Evolutionary conservation across 2,888 invertebrate species (phyloP).

Genomic region (Erebia aethiops): DNA sequence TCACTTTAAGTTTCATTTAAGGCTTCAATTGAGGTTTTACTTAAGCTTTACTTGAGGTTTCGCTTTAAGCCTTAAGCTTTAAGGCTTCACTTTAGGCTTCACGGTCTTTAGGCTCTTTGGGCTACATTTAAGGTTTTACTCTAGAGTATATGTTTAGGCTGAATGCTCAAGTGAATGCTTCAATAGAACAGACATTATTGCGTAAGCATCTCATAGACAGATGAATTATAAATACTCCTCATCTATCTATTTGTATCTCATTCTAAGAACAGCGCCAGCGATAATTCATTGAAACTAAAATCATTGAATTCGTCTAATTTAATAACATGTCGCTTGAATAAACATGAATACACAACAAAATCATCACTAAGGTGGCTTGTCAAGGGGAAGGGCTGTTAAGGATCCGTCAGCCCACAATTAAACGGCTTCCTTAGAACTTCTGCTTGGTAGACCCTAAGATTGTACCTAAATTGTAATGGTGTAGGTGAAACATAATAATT

Average conservation of each 20-base stretch:
- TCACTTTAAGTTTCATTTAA: too few relatives aligned
- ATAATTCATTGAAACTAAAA: constrained; percentile 6
- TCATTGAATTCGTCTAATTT: neutral
- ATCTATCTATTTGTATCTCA: neutral
- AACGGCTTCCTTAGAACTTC: constrained; percentile 17
- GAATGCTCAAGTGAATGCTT: neutral
- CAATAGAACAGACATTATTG: too few relatives aligned
- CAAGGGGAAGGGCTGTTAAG: constrained; percentile 7
- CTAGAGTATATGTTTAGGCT: neutral
- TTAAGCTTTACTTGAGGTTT: too few relatives aligned
- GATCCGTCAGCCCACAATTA: constrained; percentile 19
- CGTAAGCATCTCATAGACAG: too few relatives aligned
- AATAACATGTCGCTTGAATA: constrained; percentile 6
- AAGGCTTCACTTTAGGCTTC: too few relatives aligned
- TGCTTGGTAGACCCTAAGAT: constrained; percentile 6
- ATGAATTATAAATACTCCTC: too few relatives aligned
- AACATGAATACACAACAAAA: constrained; percentile 19
- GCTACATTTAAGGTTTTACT: neutral
- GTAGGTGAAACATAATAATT: too few relatives aligned
- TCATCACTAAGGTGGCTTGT: constrained; percentile 15
- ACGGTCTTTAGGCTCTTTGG: neutral
- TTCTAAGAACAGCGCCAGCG: neutral
- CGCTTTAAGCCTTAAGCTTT: too few relatives aligned
- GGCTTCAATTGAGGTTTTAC: too few relatives aligned
- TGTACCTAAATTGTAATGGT: too few relatives aligned